Evolutionary conservation across 2,113 vertebrate species (phyloP), one percentile per base, ranked within the genome.

Genomic region (Melanotaenia duboulayi): DNA sequence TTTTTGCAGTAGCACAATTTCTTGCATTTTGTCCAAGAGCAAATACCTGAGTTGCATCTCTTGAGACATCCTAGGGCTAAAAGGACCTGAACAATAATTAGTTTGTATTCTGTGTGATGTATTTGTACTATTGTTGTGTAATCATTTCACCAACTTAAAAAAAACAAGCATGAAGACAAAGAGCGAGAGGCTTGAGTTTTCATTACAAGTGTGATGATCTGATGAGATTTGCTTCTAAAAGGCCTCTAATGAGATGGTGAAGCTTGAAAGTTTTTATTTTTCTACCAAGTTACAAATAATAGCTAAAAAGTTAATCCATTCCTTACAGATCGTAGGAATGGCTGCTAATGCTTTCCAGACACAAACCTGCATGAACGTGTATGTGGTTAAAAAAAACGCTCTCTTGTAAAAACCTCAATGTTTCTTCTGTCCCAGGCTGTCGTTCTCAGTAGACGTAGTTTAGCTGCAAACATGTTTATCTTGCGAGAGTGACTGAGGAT

Each of bases 1-100:
- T 88, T 71, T 71, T 93, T 89, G 84, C 83, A 37, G 93, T 94
- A 92, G 91, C 92, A 92, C 89, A 92, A 89, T 89, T 91, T 91
- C 78, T 91, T 87, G 90, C 81, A 84, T 89, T 78, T 58, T 85
- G 82, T 87, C 84, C 80, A 61, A 71, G 75, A 87, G 84, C 84
- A 72, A 84, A 87, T 83, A 84, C 74, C 54, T 60, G 62, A 17
- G 32, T 90, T 49, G 83, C 65, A 52, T 71, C 83, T 90, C 73
- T 76, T 51, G 77, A 83, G 83, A 90, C 63, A 76, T 85, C 40
- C 24, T 91, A 91, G 93, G 90, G 91, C 91, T 87, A 87, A 61
- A 86, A 82, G 49, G 80, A 84, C 82, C 71, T 25, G 39, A 65
- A 66, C 50, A 42, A 82, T 83, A 77, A 86, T 81, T 83, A 61